Evolutionary conservation across 2,888 invertebrate genomes (phyloP).

Genomic region (Campaea margaritaria): DNA sequence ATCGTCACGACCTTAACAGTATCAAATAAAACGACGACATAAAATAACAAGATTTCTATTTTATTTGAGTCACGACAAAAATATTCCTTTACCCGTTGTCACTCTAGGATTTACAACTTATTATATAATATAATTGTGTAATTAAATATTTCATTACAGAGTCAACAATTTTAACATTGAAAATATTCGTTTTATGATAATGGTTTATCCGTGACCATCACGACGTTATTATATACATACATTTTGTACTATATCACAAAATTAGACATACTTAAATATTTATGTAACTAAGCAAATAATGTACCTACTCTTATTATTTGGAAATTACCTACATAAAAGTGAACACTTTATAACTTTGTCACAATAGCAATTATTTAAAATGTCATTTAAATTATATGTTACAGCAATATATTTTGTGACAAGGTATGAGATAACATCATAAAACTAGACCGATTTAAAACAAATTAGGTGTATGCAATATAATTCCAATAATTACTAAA

Average conservation of each 20-base stretch:
- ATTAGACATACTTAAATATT: conserved; percentile 6
- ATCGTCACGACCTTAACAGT: no score
- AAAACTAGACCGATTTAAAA: background rate
- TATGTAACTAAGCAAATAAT: background rate
- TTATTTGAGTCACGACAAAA: conserved; percentile 61
- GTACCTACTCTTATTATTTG: background rate
- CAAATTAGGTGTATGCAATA: background rate
- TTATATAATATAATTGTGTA: conserved; percentile 45
- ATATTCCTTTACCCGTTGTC: conserved; percentile 66
- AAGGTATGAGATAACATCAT: background rate
- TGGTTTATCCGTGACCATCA: conserved; percentile 24
- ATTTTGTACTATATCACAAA: conserved; percentile 25
- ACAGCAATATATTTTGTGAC: background rate
- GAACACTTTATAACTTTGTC: background rate
- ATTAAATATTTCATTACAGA: conserved; percentile 23
- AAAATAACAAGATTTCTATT: conserved; percentile 54
- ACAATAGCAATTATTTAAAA: background rate
- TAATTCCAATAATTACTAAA: conserved; percentile 3
- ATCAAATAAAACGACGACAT: conserved; percentile 43
- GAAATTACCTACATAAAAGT: no score
- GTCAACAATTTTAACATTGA: conserved; percentile 35
- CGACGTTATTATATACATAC: conserved; percentile 10
- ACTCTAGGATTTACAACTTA: conserved; percentile 56
- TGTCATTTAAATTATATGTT: no score
- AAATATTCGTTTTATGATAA: conserved; percentile 23